These are phyloP conservation scores for Acrossocheilus fasciatus DNA, from an alignment of 2,797 vertebrate genomes.

Conservation along the genomic window DNA sequence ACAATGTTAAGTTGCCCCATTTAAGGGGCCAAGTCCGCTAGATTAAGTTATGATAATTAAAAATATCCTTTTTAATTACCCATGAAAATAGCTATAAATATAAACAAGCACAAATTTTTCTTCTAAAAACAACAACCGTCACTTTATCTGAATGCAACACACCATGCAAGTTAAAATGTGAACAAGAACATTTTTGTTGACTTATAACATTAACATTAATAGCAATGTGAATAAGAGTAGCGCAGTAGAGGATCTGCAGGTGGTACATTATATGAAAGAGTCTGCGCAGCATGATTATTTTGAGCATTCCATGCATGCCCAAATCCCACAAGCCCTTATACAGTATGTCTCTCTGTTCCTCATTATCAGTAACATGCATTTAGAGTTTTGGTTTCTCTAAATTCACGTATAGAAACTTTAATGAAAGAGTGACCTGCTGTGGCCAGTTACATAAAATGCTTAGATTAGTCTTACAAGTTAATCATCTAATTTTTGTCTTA, in stretches of 20 bases:
- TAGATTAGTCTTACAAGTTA: neutral
- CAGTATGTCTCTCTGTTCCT: neutral
- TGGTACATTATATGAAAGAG: neutral
- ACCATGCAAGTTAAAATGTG: neutral
- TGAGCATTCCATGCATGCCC: slow-evolving; percentile 16
- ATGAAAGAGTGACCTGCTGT: neutral
- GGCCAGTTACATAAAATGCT: neutral
- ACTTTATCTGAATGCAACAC: neutral
- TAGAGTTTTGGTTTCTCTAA: neutral
- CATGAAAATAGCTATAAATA: neutral
- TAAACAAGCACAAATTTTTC: neutral
- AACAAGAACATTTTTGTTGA: neutral
- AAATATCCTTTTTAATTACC: neutral
- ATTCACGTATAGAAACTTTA: neutral
- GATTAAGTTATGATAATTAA: neutral
- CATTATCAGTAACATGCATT: slow-evolving; percentile 2
- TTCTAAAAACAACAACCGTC: neutral
- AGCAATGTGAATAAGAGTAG: neutral
- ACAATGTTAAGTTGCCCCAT: neutral
- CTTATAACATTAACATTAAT: neutral
- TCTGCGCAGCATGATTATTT: neutral
- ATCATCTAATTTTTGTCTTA: neutral
- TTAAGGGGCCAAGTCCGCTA: slow-evolving; percentile 13
- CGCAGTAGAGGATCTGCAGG: neutral
- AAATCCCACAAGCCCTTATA: neutral